Evolutionary conservation across 2,888 invertebrate species (phyloP).

Genomic region (Orthonychiurus folsomi): DNA sequence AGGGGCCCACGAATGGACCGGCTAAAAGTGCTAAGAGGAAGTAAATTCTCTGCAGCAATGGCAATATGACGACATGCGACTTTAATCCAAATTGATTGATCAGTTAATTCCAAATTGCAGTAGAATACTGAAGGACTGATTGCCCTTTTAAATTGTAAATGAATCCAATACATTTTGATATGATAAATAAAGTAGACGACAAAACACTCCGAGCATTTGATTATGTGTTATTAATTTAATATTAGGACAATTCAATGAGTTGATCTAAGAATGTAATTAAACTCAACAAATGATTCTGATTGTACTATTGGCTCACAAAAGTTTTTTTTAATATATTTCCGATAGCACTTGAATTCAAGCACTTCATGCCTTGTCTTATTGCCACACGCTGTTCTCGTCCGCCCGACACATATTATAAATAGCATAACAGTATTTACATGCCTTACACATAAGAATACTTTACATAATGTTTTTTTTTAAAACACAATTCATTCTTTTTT

Average conservation of each 20-base stretch:
- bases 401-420: background rate
- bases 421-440: background rate
- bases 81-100: too few species aligned
- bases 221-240: background rate
- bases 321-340: background rate
- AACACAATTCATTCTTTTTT: too few species aligned
- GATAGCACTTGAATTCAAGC: background rate
- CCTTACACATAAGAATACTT: background rate
- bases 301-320: conserved; percentile 1
- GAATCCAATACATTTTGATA: too few species aligned
- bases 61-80: too few species aligned
- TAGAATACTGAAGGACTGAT: too few species aligned
- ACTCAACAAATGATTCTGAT: conserved; percentile 1
- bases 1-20: background rate
- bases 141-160: background rate
- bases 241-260: background rate
- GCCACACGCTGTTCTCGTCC: background rate
- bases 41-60: too few species aligned
- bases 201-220: background rate
- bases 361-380: conserved; percentile 1
- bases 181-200: background rate
- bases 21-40: background rate
- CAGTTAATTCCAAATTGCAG: background rate
- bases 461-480: background rate
- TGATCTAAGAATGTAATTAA: background rate